Base-by-base conservation (phyloP, 2,797 vertebrate genomes). In the Vespertilio murinus region DNA sequence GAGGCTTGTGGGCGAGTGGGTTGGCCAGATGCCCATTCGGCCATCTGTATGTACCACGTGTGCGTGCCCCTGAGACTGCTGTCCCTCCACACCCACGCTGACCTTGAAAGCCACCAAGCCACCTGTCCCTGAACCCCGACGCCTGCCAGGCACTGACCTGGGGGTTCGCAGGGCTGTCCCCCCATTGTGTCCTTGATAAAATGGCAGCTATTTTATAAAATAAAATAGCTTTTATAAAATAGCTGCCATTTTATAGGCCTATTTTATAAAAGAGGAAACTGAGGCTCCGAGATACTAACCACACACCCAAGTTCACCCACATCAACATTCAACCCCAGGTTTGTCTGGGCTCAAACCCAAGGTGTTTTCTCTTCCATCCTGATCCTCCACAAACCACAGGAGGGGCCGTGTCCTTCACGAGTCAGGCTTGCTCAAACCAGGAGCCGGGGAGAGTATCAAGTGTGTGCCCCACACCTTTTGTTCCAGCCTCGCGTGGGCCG, bases 331-430 rank as follows among this genome's bases (percentile, higher is more conserved):
- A 33, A 12, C 4, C 69, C 25, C 35, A 65, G 6, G 1, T 54
- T 69, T 65, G 52, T 28, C 16, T 20, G 11, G 30, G 33, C 86
- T 74, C 22, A 79, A 28, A 78, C 9, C 12, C 23, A 73, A 9
- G 13, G 49, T n/a, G 33, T 61, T 49, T 71, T 77, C n/a, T n/a
- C 78, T 9, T 28, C 16, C 1, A 12, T 18, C 25, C 2, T 1
- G 2, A 20, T 22, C 14, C 33, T 8, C 47, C 18, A 5, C 0
- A 23, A 2, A 42, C 25, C 74, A 6, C 0, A 1, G 35, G 23
- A 84, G 28, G 45, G 16, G 3, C 4, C 42, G 40, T 25, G 14
- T 28, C 45, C 17, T n/a, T 20, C 59, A 5, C 2, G 42, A 86
- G 30, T 16, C 74, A 73, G 61, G 22, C 38, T 56, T 49, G 65